Evolutionary conservation across 1,140 invertebrate species (phyloP).

Genomic region (Coptotermes formosanus): DNA sequence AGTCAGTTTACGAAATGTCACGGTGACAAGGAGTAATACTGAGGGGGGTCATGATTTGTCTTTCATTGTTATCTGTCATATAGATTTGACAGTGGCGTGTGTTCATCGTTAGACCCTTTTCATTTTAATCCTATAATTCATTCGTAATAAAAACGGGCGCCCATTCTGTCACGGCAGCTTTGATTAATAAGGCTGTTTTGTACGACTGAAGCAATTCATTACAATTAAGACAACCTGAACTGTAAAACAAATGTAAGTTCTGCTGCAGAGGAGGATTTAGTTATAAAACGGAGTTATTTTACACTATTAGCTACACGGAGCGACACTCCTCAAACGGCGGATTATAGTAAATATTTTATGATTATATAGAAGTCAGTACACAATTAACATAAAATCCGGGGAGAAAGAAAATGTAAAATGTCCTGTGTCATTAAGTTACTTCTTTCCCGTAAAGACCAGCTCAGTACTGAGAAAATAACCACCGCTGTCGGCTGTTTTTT

Average conservation of each 20-base stretch:
- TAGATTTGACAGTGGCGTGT: not conserved
- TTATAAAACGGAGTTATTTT: not conserved
- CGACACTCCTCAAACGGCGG: not conserved
- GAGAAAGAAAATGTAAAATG: too few relatives aligned
- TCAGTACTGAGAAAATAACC: too few relatives aligned
- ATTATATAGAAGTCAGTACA: too few relatives aligned
- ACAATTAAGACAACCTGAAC: not conserved
- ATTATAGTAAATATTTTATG: not conserved
- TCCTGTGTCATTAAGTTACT: too few relatives aligned
- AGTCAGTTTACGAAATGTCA: not conserved
- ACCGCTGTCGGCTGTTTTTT: too few relatives aligned
- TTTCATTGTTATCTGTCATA: not conserved
- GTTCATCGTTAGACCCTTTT: not conserved
- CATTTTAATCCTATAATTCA: not conserved
- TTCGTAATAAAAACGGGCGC: not conserved
- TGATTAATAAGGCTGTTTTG: not conserved
- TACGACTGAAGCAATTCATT: not conserved
- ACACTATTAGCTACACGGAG: not conserved
- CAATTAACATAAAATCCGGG: not conserved
- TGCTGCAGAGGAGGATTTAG: not conserved
- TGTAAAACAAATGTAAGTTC: not conserved
- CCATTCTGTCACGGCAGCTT: not conserved
- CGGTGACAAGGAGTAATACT: not conserved
- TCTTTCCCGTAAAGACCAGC: too few relatives aligned
- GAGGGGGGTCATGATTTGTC: not conserved